Evolutionary conservation across 1,140 invertebrate genomes (phyloP).

Genomic region (Campodea augens): DNA sequence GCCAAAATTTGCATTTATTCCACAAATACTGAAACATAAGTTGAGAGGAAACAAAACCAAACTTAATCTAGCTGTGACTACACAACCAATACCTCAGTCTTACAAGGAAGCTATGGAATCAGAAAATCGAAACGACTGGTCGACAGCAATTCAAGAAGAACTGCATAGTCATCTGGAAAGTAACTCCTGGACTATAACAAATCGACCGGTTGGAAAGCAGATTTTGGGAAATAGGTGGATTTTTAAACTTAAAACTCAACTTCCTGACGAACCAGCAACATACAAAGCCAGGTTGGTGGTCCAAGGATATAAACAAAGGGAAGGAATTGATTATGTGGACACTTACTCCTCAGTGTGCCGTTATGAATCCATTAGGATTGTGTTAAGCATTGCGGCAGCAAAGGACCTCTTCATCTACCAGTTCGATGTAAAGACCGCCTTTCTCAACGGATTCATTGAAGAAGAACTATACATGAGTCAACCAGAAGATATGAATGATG

Average conservation of each 20-base stretch:
- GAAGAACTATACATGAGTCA: no score
- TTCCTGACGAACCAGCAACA: no score
- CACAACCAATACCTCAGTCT: no score
- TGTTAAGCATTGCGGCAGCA: slow-evolving; percentile 15
- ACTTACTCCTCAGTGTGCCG: slow-evolving; percentile 21
- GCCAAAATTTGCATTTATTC: no score
- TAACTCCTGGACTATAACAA: slow-evolving; percentile 4
- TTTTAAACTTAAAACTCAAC: no score
- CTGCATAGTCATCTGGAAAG: slow-evolving; percentile 11
- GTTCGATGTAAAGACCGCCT: slow-evolving; percentile 23
- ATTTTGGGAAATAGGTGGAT: no score
- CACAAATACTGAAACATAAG: no score
- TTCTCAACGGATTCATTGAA: slow-evolving; percentile 20
- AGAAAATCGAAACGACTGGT: no score
- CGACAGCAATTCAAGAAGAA: slow-evolving; percentile 11
- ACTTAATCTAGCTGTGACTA: no score
- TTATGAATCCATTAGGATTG: slow-evolving; percentile 13
- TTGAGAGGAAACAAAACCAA: no score
- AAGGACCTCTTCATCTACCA: slow-evolving; percentile 15
- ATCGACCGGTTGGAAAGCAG: slow-evolving; percentile 1
- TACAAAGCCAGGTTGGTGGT: slow-evolving; percentile 21
- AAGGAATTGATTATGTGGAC: slow-evolving; percentile 23
- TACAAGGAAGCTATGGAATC: no score
- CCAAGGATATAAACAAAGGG: slow-evolving; percentile 20
- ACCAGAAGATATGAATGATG: no score